These are phyloP conservation scores for Mesembrinibis cayennensis DNA, from an alignment of 2,113 vertebrate species.

Conservation along the genomic window DNA sequence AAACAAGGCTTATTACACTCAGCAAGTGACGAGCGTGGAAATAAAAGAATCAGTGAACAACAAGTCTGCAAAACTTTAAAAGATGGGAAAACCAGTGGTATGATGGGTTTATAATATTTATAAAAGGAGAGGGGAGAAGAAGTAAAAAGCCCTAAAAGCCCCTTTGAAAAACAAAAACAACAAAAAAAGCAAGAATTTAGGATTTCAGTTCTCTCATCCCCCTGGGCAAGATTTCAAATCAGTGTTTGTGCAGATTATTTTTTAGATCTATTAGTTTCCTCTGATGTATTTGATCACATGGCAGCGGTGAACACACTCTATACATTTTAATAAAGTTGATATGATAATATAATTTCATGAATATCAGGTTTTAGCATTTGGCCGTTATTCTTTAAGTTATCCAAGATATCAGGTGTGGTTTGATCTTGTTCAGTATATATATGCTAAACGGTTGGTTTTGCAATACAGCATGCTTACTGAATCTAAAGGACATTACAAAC, in stretches of 20 bases:
- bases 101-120: not conserved
- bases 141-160: not conserved
- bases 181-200: not conserved
- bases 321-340: not conserved
- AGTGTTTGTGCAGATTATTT: not conserved
- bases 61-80: not conserved
- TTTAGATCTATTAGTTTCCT: not conserved
- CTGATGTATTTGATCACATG: not conserved
- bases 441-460: not conserved
- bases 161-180: not conserved
- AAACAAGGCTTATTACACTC: not conserved
- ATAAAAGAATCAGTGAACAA: not conserved
- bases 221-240: not conserved
- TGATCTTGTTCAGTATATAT: not conserved
- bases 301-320: not conserved
- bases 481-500: not conserved
- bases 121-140: not conserved
- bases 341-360: not conserved
- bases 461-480: not conserved
- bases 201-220: not conserved
- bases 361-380: not conserved
- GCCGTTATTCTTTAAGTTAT: not conserved
- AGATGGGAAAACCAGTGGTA: not conserved
- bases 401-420: not conserved
- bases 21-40: not conserved